A percentile compares a stretch with the other conserved stretches of the same genome.
Conservation (phyloP, 2,797 vertebrate genomes). For the Etheostoma perlongum region DNA sequence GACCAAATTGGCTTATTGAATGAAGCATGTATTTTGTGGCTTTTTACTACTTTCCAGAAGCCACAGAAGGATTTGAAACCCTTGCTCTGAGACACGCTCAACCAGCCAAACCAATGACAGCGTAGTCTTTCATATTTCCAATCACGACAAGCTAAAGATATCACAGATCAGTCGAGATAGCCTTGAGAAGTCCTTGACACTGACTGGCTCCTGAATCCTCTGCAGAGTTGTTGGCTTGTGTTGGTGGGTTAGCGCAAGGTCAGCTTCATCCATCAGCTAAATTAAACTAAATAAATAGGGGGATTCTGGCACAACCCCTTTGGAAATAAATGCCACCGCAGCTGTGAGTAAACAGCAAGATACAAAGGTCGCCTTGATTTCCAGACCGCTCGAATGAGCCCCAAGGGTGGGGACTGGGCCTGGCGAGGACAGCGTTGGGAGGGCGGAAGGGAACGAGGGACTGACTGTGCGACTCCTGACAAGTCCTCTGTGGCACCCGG, state of each 20-base stretch:
- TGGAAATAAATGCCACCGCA: constrained; percentile 64
- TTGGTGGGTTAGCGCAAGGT: constrained; percentile 58
- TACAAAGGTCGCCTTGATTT: constrained; percentile 80
- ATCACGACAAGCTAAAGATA: constrained; percentile 51
- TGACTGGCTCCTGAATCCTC: constrained; percentile 55
- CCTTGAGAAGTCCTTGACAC: constrained; percentile 36
- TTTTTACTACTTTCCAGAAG: constrained; percentile 44
- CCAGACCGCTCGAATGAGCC: constrained; percentile 66
- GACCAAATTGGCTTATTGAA: constrained; percentile 38
- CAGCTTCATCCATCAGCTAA: constrained; percentile 55
- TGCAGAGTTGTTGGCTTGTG: constrained; percentile 26
- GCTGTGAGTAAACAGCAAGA: constrained; percentile 62
- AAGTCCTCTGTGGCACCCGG: constrained; percentile 59
- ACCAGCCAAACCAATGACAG: constrained; percentile 52
- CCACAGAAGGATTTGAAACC: constrained; percentile 53
- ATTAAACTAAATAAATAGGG: constrained; percentile 73
- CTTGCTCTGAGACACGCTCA: constrained; percentile 39
- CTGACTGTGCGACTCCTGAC: constrained; percentile 38
- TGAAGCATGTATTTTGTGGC: constrained; percentile 42
- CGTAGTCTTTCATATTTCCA: constrained; percentile 47
- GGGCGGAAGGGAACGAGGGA: constrained; percentile 13
- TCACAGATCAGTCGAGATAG: constrained; percentile 44
- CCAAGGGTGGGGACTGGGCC: constrained; percentile 60
- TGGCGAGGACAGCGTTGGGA: constrained; percentile 46
- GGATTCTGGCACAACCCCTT: constrained; percentile 40